phyloP scores from a whole-genome alignment of 2,797 vertebrate genomes.

The Schizothorax lantsangensis region DNA sequence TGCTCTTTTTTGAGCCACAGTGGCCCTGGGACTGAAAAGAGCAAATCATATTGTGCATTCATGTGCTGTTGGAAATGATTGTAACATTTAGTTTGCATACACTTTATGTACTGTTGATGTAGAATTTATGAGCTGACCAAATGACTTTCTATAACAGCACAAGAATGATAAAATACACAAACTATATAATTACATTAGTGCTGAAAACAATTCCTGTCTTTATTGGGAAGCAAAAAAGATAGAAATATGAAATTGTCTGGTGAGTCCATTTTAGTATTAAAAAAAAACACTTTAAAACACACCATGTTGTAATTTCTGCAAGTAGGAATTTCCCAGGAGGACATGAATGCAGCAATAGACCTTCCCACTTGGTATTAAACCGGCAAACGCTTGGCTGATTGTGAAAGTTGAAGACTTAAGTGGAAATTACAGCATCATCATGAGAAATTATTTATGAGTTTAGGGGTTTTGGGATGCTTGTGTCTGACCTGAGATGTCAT shows the following conservation, averaged over 20 bases:
- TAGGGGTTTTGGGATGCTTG: not conserved
- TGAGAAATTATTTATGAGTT: conserved; percentile 10
- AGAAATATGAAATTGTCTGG: not conserved
- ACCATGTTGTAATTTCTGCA: not conserved
- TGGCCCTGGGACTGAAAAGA: conserved; percentile 50
- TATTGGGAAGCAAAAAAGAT: not conserved
- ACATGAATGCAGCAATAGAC: not conserved
- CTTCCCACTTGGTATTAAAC: not conserved
- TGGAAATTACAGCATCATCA: conserved; percentile 1
- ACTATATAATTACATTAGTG: not conserved
- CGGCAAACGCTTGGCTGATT: conserved; percentile 5
- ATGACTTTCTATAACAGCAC: not conserved
- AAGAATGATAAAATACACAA: not conserved
- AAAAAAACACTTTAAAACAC: not conserved
- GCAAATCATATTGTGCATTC: conserved; percentile 32
- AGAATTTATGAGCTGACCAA: conserved; percentile 9
- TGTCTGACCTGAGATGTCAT: conserved; percentile 7
- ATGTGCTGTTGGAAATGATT: conserved; percentile 45
- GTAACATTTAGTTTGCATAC: conserved; percentile 23
- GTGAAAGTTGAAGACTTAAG: not conserved
- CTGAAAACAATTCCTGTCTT: not conserved
- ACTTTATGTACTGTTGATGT: not conserved
- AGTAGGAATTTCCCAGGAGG: not conserved
- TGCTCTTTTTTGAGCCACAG: conserved; percentile 21
- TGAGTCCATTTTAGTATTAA: not conserved